Evolutionary conservation across 2,888 invertebrate genomes (phyloP).

Genomic region (Zygogramma bicolorata): DNA sequence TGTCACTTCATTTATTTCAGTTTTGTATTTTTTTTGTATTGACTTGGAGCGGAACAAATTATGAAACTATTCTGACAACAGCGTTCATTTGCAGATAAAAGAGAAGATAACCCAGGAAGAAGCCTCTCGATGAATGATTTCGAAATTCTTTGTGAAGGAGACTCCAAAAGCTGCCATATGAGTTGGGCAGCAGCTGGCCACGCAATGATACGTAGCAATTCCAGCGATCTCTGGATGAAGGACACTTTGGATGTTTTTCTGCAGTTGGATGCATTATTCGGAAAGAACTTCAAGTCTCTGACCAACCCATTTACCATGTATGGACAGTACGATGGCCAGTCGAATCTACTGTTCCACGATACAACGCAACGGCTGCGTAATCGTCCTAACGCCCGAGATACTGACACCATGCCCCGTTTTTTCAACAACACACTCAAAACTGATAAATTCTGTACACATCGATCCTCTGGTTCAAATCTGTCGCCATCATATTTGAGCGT

Average conservation of each 20-base stretch:
- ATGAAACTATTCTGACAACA: background rate
- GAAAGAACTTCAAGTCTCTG: slow-evolving; percentile 71
- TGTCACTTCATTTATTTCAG: too few relatives aligned
- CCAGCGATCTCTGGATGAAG: slow-evolving; percentile 71
- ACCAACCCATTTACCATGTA: slow-evolving; percentile 78
- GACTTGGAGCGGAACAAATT: background rate
- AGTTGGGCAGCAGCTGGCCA: slow-evolving; percentile 79
- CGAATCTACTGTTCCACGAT: slow-evolving; percentile 77
- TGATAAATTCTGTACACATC: slow-evolving; percentile 45
- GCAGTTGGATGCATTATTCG: slow-evolving; percentile 79
- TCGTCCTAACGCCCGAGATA: slow-evolving; percentile 57
- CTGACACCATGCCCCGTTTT: slow-evolving; percentile 56
- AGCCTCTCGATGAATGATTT: slow-evolving; percentile 66
- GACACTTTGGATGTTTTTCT: slow-evolving; percentile 80
- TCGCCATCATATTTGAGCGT: background rate
- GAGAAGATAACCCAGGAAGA: slow-evolving; percentile 60
- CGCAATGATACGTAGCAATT: slow-evolving; percentile 73
- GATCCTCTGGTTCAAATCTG: slow-evolving; percentile 11
- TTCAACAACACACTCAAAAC: slow-evolving; percentile 51
- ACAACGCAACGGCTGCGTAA: slow-evolving; percentile 65
- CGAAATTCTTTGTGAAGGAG: slow-evolving; percentile 72
- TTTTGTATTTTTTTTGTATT: background rate
- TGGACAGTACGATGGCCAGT: slow-evolving; percentile 75
- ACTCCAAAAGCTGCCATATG: slow-evolving; percentile 69
- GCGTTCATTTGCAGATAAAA: slow-evolving; percentile 61